These are phyloP conservation scores for Noctilio leporinus DNA, from an alignment of 2,113 vertebrate species.

Conservation along the genomic window DNA sequence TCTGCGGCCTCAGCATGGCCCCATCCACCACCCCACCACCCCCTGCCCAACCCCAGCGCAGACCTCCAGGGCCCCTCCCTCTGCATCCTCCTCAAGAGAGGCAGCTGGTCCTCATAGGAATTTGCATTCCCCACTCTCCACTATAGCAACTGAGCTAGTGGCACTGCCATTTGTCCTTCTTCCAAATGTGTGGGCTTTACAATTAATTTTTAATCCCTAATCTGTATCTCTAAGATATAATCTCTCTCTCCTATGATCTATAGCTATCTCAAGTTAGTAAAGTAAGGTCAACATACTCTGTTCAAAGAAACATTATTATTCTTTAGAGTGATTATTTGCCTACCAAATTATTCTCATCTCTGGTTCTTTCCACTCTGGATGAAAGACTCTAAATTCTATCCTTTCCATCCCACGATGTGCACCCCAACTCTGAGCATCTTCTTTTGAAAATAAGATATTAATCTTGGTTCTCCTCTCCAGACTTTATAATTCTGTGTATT, in stretches of 20 bases:
- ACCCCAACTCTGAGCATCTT: not conserved
- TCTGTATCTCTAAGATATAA: not conserved
- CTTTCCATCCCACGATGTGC: not conserved
- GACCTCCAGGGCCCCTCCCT: not conserved
- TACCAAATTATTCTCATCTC: not conserved
- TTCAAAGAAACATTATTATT: not conserved
- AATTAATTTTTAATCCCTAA: not conserved
- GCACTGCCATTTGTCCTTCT: not conserved
- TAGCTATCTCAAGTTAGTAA: not conserved
- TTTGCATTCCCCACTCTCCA: not conserved
- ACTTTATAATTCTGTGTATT: not conserved
- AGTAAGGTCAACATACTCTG: not conserved
- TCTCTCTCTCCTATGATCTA: not conserved
- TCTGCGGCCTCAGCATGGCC: rapidly evolving
- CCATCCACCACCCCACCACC: no score
- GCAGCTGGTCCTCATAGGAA: not conserved
- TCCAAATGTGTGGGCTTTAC: not conserved
- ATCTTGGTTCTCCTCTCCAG: not conserved
- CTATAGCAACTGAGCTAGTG: not conserved
- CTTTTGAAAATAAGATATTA: not conserved
- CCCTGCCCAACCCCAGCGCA: not conserved
- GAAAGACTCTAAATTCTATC: not conserved
- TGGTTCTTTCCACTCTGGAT: not conserved
- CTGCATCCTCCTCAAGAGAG: not conserved
- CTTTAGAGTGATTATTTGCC: not conserved